Evolutionary conservation across 2,888 invertebrate species (phyloP).

Genomic region (Hirudinaria manillensis): DNA sequence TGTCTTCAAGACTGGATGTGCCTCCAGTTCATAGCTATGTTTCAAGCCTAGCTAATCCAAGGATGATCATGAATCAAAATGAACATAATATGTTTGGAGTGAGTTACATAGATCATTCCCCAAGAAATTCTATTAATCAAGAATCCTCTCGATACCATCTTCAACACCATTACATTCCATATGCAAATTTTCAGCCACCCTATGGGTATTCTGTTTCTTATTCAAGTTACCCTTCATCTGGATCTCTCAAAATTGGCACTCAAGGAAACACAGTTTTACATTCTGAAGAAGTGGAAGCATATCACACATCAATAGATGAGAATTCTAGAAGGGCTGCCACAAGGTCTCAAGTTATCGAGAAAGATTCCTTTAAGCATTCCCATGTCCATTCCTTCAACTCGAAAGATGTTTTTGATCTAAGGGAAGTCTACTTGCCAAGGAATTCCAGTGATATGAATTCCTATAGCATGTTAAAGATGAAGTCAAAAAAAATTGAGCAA

Average conservation of each 20-base stretch:
- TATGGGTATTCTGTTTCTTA: conserved; percentile 9
- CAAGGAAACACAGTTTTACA: neutral
- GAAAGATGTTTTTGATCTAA: conserved; percentile 1
- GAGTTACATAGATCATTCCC: neutral
- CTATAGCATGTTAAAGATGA: neutral
- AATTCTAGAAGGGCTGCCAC: neutral
- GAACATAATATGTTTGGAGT: neutral
- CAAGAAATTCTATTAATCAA: neutral
- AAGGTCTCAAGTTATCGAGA: neutral
- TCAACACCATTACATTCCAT: conserved; percentile 5
- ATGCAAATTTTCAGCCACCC: neutral
- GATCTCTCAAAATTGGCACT: neutral
- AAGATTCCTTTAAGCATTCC: neutral
- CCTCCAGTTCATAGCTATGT: neutral
- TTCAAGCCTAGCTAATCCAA: conserved; percentile 3
- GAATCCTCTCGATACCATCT: neutral
- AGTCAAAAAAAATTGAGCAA: neutral
- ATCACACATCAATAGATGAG: neutral
- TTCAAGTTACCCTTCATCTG: neutral
- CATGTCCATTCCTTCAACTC: neutral
- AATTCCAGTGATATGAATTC: neutral
- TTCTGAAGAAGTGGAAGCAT: neutral
- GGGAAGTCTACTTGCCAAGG: conserved; percentile 2
- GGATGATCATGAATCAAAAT: neutral
- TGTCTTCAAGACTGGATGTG: neutral